phyloP scores from a whole-genome alignment of 2,113 vertebrate species.

The Ptyas mucosa region DNA sequence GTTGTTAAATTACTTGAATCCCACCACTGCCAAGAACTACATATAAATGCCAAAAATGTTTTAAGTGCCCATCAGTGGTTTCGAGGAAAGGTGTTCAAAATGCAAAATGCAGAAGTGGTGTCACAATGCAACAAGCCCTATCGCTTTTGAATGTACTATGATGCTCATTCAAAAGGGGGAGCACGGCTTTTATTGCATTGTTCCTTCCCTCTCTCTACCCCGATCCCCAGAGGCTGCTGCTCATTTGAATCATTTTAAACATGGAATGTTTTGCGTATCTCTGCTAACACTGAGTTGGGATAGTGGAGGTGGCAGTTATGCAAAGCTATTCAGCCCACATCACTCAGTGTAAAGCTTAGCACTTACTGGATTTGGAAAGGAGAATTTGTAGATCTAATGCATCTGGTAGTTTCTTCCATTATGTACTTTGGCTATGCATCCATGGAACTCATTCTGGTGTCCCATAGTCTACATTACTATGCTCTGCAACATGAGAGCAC shows the following conservation, averaged over 20 bases:
- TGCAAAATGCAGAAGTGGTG: not conserved
- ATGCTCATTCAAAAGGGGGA: not conserved
- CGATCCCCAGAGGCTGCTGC: not conserved
- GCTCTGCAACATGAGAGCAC: not conserved
- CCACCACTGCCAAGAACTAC: not conserved
- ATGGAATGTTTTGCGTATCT: not conserved
- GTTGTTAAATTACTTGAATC: too few relatives aligned
- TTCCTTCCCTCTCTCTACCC: not conserved
- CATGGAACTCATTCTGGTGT: not conserved
- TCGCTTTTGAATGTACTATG: not conserved
- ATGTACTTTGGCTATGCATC: not conserved
- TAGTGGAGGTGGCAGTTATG: not conserved
- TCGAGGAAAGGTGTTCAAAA: not conserved
- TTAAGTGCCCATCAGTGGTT: not conserved
- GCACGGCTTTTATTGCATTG: not conserved
- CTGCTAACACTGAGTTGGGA: not conserved
- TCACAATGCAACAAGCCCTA: not conserved
- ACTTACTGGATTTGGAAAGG: not conserved
- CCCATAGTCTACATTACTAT: not conserved
- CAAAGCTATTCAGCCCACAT: not conserved
- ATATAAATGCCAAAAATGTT: not conserved
- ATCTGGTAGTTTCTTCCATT: not conserved
- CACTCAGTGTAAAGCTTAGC: not conserved
- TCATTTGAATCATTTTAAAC: not conserved
- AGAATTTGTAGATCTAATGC: not conserved